Percentiles rank a stretch among this genome's conserved stretches.
These are phyloP conservation scores for Portunus trituberculatus DNA, from an alignment of 1,140 invertebrate genomes.

Conservation along the genomic window DNA sequence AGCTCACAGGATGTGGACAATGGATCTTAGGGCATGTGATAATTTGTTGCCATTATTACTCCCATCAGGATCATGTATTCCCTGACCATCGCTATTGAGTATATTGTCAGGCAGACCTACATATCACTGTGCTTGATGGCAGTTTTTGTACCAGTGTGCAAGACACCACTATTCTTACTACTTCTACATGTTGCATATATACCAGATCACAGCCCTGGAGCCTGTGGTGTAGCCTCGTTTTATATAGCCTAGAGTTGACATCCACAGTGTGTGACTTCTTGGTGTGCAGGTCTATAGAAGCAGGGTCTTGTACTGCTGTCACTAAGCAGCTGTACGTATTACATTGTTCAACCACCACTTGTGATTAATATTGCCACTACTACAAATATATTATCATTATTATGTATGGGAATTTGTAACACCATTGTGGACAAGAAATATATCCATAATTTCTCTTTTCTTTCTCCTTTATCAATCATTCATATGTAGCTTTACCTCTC, in stretches of 20 bases:
- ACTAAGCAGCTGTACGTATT: slow-evolving; percentile 17
- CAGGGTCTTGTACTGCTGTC: slow-evolving; percentile 4
- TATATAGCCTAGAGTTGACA: background rate
- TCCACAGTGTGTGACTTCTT: background rate
- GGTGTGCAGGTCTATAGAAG: slow-evolving; percentile 28
- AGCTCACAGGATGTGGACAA: background rate
- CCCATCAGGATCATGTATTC: background rate
- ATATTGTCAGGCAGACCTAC: background rate
- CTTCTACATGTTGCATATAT: background rate
- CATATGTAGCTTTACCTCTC: background rate
- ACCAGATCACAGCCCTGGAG: background rate
- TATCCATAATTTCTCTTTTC: slow-evolving; percentile 32
- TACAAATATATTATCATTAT: background rate
- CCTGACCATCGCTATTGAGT: background rate
- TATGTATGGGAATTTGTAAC: background rate
- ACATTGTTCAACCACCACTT: background rate
- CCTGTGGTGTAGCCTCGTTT: slow-evolving; percentile 6
- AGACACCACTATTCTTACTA: background rate
- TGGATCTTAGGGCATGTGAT: background rate
- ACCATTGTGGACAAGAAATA: slow-evolving; percentile 29
- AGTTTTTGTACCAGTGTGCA: slow-evolving; percentile 9
- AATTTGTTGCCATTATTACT: background rate
- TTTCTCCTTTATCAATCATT: background rate
- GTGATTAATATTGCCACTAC: background rate
- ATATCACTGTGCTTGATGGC: background rate